Percentiles rank a stretch among this genome's conserved stretches.
Evolutionary conservation across 2,113 vertebrate genomes (phyloP).

Genomic region (Saccopteryx bilineata): DNA sequence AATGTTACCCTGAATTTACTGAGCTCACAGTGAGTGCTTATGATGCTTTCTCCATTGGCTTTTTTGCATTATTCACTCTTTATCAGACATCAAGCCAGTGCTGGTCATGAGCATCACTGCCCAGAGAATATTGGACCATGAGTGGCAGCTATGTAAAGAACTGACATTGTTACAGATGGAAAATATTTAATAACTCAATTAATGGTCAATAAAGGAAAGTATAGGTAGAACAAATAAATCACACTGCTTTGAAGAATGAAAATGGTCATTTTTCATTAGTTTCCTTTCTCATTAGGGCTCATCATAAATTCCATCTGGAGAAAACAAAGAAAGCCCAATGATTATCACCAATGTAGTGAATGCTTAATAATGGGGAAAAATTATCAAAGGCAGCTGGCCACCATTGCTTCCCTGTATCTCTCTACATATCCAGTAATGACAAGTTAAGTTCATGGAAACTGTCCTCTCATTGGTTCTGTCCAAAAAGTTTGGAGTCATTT

Average conservation of each 20-base stretch:
- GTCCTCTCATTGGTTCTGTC: not conserved
- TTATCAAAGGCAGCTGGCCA: not conserved
- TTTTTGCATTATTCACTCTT: not conserved
- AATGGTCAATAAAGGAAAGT: conserved; percentile 50
- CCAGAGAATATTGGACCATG: not conserved
- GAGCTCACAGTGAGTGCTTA: not conserved
- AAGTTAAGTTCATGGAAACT: not conserved
- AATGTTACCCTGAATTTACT: not conserved
- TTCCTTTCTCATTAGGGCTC: not conserved
- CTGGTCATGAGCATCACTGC: not conserved
- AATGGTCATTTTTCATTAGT: conserved; percentile 25
- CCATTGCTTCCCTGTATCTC: not conserved
- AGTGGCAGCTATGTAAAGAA: not conserved
- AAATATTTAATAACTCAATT: conserved; percentile 61
- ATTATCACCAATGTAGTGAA: not conserved
- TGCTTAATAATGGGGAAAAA: not conserved
- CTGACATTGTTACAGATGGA: not conserved
- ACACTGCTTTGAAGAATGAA: not conserved
- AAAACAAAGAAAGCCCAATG: not conserved
- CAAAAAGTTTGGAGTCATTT: not conserved
- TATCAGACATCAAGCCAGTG: not conserved
- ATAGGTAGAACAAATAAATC: conserved; percentile 49
- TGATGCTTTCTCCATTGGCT: not conserved
- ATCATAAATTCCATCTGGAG: conserved; percentile 42
- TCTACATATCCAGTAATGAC: not conserved